A percentile compares a stretch with the other conserved stretches of the same genome.
Evolutionary conservation across 2,113 vertebrate species (phyloP).

Genomic region (Hippolais icterina): DNA sequence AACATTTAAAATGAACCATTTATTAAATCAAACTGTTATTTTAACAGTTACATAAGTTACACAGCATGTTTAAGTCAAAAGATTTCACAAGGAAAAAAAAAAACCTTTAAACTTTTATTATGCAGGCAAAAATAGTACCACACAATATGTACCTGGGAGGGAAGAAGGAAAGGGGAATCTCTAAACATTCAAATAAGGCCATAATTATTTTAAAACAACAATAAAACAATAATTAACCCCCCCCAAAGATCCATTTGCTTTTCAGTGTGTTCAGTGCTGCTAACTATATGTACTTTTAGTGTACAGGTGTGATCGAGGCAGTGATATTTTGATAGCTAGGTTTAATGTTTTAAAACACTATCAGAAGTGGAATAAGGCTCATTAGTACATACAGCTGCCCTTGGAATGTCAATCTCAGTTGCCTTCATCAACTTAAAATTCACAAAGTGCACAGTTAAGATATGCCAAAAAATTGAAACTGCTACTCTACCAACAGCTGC

Average conservation of each 20-base stretch:
- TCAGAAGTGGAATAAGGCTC: slow-evolving; percentile 75
- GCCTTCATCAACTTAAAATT: slow-evolving; percentile 82
- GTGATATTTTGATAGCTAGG: slow-evolving; percentile 62
- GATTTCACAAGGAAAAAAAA: slow-evolving; percentile 85
- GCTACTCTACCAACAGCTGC: slow-evolving; percentile 83
- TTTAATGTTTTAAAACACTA: slow-evolving; percentile 57
- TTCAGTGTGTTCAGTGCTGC: slow-evolving; percentile 83
- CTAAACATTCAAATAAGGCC: slow-evolving; percentile 85
- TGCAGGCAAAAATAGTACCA: slow-evolving; percentile 97
- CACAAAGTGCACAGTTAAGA: slow-evolving; percentile 85
- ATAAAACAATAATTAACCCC: slow-evolving; percentile 77
- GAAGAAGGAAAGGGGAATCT: slow-evolving; percentile 62
- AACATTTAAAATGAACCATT: slow-evolving; percentile 84
- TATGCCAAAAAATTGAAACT: slow-evolving; percentile 76
- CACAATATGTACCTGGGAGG: slow-evolving; percentile 92
- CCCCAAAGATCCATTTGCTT: slow-evolving; percentile 73
- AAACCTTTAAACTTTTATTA: slow-evolving; percentile 81
- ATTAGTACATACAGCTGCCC: slow-evolving; percentile 85
- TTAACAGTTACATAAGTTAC: slow-evolving; percentile 98
- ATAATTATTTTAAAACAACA: slow-evolving; percentile 82
- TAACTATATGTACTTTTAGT: slow-evolving; percentile 76
- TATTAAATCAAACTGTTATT: slow-evolving; percentile 98
- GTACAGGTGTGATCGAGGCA: slow-evolving; percentile 68
- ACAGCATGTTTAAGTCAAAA: slow-evolving; percentile 84
- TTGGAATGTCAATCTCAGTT: slow-evolving; percentile 73